Conservation (phyloP, 2,113 vertebrate species). For the Tragelaphus buxtoni region DNA sequence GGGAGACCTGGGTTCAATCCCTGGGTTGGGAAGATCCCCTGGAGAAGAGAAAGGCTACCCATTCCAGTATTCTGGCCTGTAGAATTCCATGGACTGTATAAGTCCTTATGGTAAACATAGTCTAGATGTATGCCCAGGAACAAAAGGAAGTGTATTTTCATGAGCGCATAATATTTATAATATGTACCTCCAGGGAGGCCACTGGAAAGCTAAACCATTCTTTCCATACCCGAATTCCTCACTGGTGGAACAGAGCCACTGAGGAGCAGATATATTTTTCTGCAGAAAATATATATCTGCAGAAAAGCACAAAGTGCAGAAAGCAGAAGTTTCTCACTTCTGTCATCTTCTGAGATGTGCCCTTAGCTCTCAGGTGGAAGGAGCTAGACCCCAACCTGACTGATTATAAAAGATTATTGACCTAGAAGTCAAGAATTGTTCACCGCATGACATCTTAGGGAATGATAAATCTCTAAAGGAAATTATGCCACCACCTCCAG, state of each 20-base stretch:
- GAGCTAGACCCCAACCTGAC: background rate
- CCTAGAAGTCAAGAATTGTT: background rate
- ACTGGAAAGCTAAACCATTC: background rate
- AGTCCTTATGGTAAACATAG: background rate
- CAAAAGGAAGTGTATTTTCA: background rate
- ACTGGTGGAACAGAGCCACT: background rate
- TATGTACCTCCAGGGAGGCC: background rate
- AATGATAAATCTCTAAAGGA: constrained; percentile 8
- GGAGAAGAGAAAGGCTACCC: background rate
- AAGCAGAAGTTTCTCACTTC: background rate
- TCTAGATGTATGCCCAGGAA: background rate
- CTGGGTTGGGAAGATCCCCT: background rate
- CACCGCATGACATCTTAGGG: background rate
- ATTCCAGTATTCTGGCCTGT: background rate
- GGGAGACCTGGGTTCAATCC: background rate
- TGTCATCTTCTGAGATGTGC: background rate
- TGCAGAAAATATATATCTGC: too few species aligned
- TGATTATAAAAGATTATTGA: background rate
- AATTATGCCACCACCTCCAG: background rate
- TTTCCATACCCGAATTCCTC: background rate
- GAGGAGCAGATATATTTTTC: background rate
- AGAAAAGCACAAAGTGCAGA: too few species aligned
- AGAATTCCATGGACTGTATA: background rate
- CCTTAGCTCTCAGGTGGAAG: background rate
- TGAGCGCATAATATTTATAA: background rate